Base-by-base conservation (phyloP, 2,113 vertebrate species). In the Tringa solitaria region DNA sequence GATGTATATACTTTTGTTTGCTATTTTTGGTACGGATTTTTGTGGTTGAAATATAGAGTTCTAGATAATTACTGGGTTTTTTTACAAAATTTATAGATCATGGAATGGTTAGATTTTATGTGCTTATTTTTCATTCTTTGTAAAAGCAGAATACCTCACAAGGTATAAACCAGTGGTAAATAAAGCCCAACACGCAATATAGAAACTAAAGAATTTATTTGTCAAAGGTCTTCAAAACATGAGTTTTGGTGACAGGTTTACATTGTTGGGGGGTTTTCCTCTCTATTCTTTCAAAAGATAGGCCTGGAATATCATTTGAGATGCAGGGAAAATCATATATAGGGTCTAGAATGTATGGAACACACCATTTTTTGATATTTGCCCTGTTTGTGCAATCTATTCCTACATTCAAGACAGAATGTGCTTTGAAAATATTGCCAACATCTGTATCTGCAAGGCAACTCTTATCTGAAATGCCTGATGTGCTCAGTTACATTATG, bases 401-500 rank as follows among this genome's bases (percentile, higher is more conserved):
- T 4, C 5, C 15, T 54, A 33, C 0, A 0, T 54, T 91, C 35
- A 74, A 90, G 51, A 63, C 22, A 85, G 26, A 89, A 33, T 59
- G 43, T 43, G 12, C 12, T 93, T 92, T 83, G 41, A 95, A 95
- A 83, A 15, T 39, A 64, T 27, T 78, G 30, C 30, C 19, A 89
- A 72, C 39, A 91, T 86, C 69, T 80, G n/a, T 76, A 94, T 82
- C 78, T 64, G 59, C 56, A 90, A 83, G 43, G 54, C 57, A 84
- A 69, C 28, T 67, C 70, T 89, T 95, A 95, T 75, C 88, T 93
- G 37, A 89, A 95, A 92, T 46, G 87, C 72, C 51, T 79, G 23
- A 89, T 95, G 51, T 67, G 28, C 84, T 88, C 81, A 32, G 87
- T 90, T 93, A 90, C 83, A 89, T 90, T 92, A 67, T 92, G 65